These are phyloP conservation scores for Odontocolon sp. DNA, from an alignment of 2,888 invertebrate species.

Conservation along the genomic window DNA sequence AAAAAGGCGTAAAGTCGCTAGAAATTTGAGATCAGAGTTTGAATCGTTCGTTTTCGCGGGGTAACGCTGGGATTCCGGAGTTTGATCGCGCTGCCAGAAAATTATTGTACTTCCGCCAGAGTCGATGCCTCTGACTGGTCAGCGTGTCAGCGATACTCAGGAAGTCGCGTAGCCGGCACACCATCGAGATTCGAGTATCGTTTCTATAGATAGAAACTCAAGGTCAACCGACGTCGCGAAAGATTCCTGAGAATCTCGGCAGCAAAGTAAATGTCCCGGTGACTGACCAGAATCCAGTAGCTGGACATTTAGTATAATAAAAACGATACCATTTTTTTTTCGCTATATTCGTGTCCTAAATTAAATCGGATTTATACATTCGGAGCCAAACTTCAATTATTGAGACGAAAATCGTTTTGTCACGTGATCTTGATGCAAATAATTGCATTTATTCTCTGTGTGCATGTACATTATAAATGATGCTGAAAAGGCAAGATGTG, in stretches of 20 bases:
- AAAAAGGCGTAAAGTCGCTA: neutral
- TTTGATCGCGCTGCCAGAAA: neutral
- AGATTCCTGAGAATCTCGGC: slow-evolving; percentile 1
- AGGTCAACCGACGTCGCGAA: slow-evolving; percentile 45
- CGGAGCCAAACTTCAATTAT: too few species aligned
- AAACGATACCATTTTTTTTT: too few species aligned
- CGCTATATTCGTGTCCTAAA: too few species aligned
- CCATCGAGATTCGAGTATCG: slow-evolving; percentile 4
- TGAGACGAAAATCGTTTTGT: too few species aligned
- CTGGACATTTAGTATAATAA: too few species aligned
- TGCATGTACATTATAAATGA: too few species aligned
- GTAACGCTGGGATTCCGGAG: neutral
- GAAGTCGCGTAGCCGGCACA: slow-evolving; percentile 31
- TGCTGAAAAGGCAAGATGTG: too few species aligned
- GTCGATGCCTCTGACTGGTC: neutral
- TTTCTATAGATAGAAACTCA: slow-evolving; percentile 41
- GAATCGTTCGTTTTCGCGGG: neutral
- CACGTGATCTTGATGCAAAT: too few species aligned
- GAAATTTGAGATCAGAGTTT: neutral
- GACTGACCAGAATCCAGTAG: too few species aligned
- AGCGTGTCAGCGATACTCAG: slow-evolving; percentile 9
- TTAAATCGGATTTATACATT: too few species aligned
- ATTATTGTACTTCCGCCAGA: slow-evolving; percentile 41
- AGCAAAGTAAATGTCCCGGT: neutral
- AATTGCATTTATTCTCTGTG: too few species aligned